Evolutionary conservation across 2,888 invertebrate genomes (phyloP), one percentile per base, ranked within the genome.

Genomic region (Dastarcus helophoroides): DNA sequence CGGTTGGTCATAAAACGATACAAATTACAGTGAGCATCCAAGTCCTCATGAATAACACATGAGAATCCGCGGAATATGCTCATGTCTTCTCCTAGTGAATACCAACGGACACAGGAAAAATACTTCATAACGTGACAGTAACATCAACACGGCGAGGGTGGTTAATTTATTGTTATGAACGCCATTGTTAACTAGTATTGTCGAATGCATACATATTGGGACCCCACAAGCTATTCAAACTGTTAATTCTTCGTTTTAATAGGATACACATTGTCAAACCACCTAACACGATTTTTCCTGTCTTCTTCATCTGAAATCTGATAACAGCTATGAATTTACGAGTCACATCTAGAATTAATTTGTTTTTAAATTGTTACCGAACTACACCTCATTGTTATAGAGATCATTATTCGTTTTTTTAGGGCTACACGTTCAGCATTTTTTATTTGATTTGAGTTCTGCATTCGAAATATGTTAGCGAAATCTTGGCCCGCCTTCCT

Each of bases 141-240:
- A 15, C 26, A 19, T 9, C 23, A 31, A 33, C 22, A 28, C 34
- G 38, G 47, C 40, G 56, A 55, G 54, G 56, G 55, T 56, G 52
- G 53, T 48, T 57, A 58, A 59, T 60, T 59, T 60, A 60, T 59
- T 56, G 52, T 53, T 56, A 57, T 55, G 56, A 56, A 50, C 51
- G 52, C 51, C 48, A 60, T 60, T 58, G 60, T 58, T 58, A 60
- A 58, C 58, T 50, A 53, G 52, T 44, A 42, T 36, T 48, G 44
- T 46, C 46, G 40, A 41, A 38, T 42, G 59, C 47, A 60, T 60
- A 56, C 53, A n/a, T n/a, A n/a, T n/a, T n/a, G n/a, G n/a, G n/a
- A n/a, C n/a, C n/a, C n/a, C n/a, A n/a, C n/a, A n/a, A n/a, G n/a
- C n/a, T n/a, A n/a, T n/a, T n/a, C n/a, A n/a, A n/a, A n/a, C 6